Percentiles rank a stretch among this genome's conserved stretches.
These are phyloP conservation scores for Macrosiphum euphorbiae DNA, from an alignment of 2,888 invertebrate genomes.

Conservation along the genomic window DNA sequence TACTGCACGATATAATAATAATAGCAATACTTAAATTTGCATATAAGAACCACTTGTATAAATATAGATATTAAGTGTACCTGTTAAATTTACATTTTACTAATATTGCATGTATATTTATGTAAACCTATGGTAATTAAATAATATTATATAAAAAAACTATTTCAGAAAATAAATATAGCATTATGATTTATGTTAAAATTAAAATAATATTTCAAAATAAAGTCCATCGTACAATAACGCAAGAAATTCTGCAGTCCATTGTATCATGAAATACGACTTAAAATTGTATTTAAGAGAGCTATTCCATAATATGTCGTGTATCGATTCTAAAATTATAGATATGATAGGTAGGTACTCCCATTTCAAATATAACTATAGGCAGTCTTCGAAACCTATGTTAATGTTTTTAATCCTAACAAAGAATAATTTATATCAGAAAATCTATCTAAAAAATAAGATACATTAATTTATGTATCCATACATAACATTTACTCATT, in stretches of 20 bases:
- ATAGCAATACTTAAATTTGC: background rate
- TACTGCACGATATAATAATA: background rate
- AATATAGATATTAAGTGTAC: background rate
- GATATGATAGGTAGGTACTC: too few species aligned
- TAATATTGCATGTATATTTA: background rate
- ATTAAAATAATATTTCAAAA: background rate
- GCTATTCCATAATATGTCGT: too few species aligned
- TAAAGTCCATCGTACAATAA: background rate
- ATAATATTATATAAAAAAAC: background rate
- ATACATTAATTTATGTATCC: background rate
- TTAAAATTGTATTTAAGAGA: too few species aligned
- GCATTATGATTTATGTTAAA: background rate
- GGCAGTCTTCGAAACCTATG: background rate
- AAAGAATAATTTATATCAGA: background rate
- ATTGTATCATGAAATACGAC: background rate
- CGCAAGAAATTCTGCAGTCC: background rate
- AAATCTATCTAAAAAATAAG: background rate
- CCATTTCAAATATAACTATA: background rate
- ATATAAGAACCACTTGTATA: background rate
- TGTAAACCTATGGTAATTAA: background rate
- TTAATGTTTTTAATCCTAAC: background rate
- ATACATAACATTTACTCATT: background rate
- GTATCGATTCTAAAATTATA: too few species aligned
- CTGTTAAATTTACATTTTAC: background rate
- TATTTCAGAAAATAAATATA: background rate